Base-by-base conservation (phyloP, 2,797 vertebrate species). In the Somateria mollissima region DNA sequence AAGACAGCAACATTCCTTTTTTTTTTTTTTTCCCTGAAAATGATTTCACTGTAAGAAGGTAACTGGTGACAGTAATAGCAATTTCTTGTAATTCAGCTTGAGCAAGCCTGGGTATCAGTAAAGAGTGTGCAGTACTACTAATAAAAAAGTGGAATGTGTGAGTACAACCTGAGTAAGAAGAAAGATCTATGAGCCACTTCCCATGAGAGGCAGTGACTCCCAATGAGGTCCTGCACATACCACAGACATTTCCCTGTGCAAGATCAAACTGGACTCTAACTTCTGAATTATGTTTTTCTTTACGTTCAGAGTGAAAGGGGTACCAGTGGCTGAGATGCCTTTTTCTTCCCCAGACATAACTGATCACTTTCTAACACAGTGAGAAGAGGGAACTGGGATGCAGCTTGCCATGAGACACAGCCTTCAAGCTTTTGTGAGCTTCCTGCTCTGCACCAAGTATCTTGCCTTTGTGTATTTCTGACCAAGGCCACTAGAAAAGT, bases 211-310 rank as follows among this genome's bases (percentile, higher is more conserved):
- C 47, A 45, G 7, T 17, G 32, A 13, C 62, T 57, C 11, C 34
- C 1, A 0, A 0, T 43, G 32, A 62, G 32, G 13, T 58, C 18
- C 41, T 81, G 77, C 45, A 32, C 6, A 7, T 16, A 47, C 17
- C n/a, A 56, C 27, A 67, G 60, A 24, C 30, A 17, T 32, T 74
- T 89, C 30, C 36, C 37, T 8, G 12, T 36, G n/a, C n/a, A 67
- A 66, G 17, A 71, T 21, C 58, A 78, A 75, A 60, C 9, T 20
- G 21, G 70, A 51, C n/a, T 39, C 14, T 43, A 39, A 12, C 28
- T 86, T 72, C 60, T 87, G 28, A 32, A 13, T 30, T 15, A 6
- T n/a, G 25, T 2, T 60, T 66, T 70, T 74, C 65, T 79, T 84
- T 24, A 20, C 20, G 41, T 47, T 71, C 57, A 36, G 28, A 37